Evolutionary conservation across 2,797 vertebrate genomes (phyloP), one percentile per base, ranked within the genome.

Genomic region (Euthynnus affinis): DNA sequence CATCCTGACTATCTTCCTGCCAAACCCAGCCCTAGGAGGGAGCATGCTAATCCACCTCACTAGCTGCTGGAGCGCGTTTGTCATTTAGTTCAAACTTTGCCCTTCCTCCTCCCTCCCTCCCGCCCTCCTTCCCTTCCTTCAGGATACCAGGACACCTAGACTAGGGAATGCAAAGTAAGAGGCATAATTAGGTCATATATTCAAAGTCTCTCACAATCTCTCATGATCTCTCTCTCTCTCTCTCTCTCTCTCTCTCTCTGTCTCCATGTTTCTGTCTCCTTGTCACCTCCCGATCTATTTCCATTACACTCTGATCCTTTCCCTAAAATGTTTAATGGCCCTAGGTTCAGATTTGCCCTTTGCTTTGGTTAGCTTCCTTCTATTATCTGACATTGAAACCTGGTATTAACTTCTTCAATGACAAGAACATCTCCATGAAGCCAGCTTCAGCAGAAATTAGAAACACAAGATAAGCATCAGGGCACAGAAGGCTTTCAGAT

Each of bases 131-230:
- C 48, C 9, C 44, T 15, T 69, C 34, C 48, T 63, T 76, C 52
- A 49, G 78, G 82, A 82, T 92, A 87, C 84, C 87, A 89, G 86
- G 82, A 83, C 88, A 90, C 84, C 88, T 86, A 86, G 79, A 80
- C 76, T 55, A 71, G 72, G 74, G 84, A 86, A 86, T 76, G 81
- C 92, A 91, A 88, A 80, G 74, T 62, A 88, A 90, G 84, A 91
- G 82, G 84, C 87, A 81, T 81, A 93, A 92, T 89, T 94, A 89
- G 93, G 92, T 94, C 92, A 91, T 77, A 70, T 82, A 81, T 84
- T 89, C 65, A 80, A 61, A 65, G 71, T 80, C 58, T 80, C 56
- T 27, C 46, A 34, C 58, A 32, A 29, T 67, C 71, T 84, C 63
- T 40, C 34, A n/a, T n/a, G n/a, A n/a, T 76, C 59, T 74, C 53